Evolutionary conservation across 2,888 invertebrate genomes (phyloP).

Genomic region (Onchidella celtica): DNA sequence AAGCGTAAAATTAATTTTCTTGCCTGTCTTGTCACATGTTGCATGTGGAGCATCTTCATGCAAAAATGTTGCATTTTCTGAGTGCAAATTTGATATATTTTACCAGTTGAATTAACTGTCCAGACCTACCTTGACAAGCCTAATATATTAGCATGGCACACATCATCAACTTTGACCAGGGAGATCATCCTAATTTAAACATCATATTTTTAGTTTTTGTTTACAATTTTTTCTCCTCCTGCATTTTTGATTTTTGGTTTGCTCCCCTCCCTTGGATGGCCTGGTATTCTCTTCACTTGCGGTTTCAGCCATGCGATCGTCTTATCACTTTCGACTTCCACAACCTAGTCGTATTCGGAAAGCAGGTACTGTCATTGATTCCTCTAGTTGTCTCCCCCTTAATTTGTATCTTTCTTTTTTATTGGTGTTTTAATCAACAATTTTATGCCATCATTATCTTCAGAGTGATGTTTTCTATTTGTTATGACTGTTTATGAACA

Average conservation of each 20-base stretch:
- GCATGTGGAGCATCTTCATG: too few species aligned
- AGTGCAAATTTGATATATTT: too few species aligned
- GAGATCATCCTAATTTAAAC: background rate
- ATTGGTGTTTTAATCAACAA: background rate
- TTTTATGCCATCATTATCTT: too few species aligned
- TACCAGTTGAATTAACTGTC: too few species aligned
- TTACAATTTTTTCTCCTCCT: constrained; percentile 30
- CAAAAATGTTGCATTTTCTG: too few species aligned
- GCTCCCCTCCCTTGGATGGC: constrained; percentile 23
- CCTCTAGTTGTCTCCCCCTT: background rate
- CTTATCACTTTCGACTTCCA: constrained; percentile 39
- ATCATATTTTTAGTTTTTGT: constrained; percentile 16
- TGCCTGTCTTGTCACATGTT: too few species aligned
- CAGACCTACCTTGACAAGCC: too few species aligned
- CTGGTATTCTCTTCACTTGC: constrained; percentile 1
- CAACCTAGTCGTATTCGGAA: constrained; percentile 28
- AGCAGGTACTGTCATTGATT: constrained; percentile 34
- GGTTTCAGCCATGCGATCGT: constrained; percentile 41
- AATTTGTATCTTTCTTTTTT: background rate
- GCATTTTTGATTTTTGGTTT: constrained; percentile 29
- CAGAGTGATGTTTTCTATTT: too few species aligned
- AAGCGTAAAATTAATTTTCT: too few species aligned
- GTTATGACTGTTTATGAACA: too few species aligned
- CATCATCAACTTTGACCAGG: too few species aligned
- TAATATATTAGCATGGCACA: constrained; percentile 6